Percentiles rank a stretch among this genome's conserved stretches.
These are phyloP conservation scores for Hedychridium roseum DNA, from an alignment of 2,888 invertebrate species.

Conservation along the genomic window DNA sequence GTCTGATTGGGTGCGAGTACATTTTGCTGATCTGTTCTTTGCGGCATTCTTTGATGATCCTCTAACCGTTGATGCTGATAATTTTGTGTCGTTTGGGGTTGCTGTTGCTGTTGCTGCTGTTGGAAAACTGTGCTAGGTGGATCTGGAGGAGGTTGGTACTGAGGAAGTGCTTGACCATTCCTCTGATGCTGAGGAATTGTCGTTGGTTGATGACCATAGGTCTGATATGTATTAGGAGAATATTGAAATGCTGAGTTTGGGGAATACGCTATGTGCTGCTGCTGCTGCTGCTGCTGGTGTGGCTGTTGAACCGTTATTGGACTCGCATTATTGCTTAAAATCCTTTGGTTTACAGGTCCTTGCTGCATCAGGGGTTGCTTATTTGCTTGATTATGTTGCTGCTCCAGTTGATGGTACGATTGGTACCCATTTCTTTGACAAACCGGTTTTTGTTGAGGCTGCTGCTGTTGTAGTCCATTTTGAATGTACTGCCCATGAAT, in stretches of 20 bases:
- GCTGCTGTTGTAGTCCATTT: constrained; percentile 53
- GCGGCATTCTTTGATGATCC: constrained; percentile 59
- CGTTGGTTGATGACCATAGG: constrained; percentile 51
- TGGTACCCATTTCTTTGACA: constrained; percentile 49
- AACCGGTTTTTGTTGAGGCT: constrained; percentile 54
- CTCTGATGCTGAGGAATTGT: constrained; percentile 47
- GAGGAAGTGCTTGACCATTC: constrained; percentile 56
- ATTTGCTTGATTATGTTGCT: constrained; percentile 61
- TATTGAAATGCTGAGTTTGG: too few relatives aligned
- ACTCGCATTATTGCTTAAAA: constrained; percentile 51
- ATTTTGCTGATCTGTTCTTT: constrained; percentile 60
- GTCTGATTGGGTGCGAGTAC: constrained; percentile 52
- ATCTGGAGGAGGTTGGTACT: constrained; percentile 63
- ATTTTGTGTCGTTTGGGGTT: constrained; percentile 24
- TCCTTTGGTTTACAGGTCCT: constrained; percentile 45
- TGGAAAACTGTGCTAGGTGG: constrained; percentile 50
- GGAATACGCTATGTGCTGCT: constrained; percentile 48
- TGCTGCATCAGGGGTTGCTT: constrained; percentile 56
- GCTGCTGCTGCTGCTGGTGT: constrained; percentile 53
- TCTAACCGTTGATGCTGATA: constrained; percentile 45
- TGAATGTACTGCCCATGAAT: constrained; percentile 52
- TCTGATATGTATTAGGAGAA: constrained; percentile 52
- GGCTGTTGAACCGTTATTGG: constrained; percentile 57
- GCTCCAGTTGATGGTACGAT: constrained; percentile 56
- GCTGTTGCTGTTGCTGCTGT: constrained; percentile 51